Percentiles rank a stretch among this genome's conserved stretches.
Conservation (phyloP, 2,888 invertebrate species). For the Hololepta plana region DNA sequence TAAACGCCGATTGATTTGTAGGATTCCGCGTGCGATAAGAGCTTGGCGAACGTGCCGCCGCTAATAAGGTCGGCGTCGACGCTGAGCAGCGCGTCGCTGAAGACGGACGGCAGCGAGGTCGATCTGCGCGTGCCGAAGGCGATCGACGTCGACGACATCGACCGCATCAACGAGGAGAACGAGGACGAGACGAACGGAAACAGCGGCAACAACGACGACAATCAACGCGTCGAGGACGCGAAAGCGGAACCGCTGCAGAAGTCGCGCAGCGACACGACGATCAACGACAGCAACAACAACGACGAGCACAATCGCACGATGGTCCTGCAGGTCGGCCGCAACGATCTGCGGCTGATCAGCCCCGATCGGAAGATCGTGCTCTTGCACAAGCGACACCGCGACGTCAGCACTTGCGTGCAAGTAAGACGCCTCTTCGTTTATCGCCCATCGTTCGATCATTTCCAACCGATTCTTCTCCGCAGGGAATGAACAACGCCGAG, state of each 20-base stretch:
- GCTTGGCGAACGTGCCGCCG: slow-evolving; percentile 4
- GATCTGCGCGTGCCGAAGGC: slow-evolving; percentile 10
- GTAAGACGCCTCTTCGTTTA: too few relatives aligned
- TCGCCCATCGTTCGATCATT: background rate
- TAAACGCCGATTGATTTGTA: slow-evolving; percentile 4
- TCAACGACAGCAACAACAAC: slow-evolving; percentile 2
- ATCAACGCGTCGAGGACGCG: background rate
- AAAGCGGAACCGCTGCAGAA: slow-evolving; percentile 1
- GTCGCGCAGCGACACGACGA: slow-evolving; percentile 1
- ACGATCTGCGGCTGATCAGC: slow-evolving; percentile 77
- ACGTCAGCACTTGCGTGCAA: slow-evolving; percentile 75
- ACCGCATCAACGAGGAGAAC: slow-evolving; percentile 7
- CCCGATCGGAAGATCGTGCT: slow-evolving; percentile 83
- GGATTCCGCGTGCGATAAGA: slow-evolving; percentile 8
- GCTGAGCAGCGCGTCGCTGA: slow-evolving; percentile 4
- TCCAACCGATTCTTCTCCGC: slow-evolving; percentile 11
- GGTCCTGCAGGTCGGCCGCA: slow-evolving; percentile 77
- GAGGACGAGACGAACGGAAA: slow-evolving; percentile 7
- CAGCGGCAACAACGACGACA: slow-evolving; percentile 2
- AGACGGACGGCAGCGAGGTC: background rate
- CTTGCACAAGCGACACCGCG: slow-evolving; percentile 71
- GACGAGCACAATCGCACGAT: slow-evolving; percentile 78
- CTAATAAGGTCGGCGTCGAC: slow-evolving; percentile 4
- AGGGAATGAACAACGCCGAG: slow-evolving; percentile 63
- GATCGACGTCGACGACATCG: slow-evolving; percentile 13